phyloP scores from a whole-genome alignment of 1,140 invertebrate genomes.

The Drosophila albomicans region DNA sequence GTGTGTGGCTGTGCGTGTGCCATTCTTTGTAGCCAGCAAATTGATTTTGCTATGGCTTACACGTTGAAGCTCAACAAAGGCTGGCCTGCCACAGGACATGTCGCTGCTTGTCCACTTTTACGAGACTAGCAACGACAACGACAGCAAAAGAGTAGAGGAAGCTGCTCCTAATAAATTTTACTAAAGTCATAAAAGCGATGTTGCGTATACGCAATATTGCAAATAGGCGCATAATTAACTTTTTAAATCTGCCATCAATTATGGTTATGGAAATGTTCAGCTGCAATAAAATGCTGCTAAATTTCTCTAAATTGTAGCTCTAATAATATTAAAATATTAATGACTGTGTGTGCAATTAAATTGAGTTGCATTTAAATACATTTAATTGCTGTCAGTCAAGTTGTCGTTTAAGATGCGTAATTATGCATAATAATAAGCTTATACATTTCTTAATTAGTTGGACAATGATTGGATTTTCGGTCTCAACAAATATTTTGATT shows the following conservation, averaged over 20 bases:
- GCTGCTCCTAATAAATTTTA: constrained; percentile 39
- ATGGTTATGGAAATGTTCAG: not conserved
- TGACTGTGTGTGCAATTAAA: not conserved
- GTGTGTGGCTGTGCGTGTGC: constrained; percentile 14
- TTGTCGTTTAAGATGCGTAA: not conserved
- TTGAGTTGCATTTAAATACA: constrained; percentile 1
- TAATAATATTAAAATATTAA: not conserved
- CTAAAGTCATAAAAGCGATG: constrained; percentile 58
- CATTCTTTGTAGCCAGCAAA: constrained; percentile 59
- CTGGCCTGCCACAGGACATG: constrained; percentile 17
- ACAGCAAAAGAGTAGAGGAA: constrained; percentile 21
- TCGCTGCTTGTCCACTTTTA: constrained; percentile 36
- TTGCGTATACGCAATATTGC: constrained; percentile 34
- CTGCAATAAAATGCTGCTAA: not conserved
- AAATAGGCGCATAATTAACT: constrained; percentile 20
- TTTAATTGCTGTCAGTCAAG: constrained; percentile 7
- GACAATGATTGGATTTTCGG: not conserved
- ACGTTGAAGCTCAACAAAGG: constrained; percentile 34
- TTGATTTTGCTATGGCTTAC: constrained; percentile 72
- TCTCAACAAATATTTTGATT: constrained; percentile 3
- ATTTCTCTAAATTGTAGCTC: not conserved
- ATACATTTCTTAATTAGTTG: not conserved
- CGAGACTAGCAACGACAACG: not conserved
- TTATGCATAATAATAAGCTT: not conserved
- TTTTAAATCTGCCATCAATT: constrained; percentile 22